Evolutionary conservation across 1,140 invertebrate species (phyloP), one percentile per base, ranked within the genome.

Genomic region (Whitmania pigra): DNA sequence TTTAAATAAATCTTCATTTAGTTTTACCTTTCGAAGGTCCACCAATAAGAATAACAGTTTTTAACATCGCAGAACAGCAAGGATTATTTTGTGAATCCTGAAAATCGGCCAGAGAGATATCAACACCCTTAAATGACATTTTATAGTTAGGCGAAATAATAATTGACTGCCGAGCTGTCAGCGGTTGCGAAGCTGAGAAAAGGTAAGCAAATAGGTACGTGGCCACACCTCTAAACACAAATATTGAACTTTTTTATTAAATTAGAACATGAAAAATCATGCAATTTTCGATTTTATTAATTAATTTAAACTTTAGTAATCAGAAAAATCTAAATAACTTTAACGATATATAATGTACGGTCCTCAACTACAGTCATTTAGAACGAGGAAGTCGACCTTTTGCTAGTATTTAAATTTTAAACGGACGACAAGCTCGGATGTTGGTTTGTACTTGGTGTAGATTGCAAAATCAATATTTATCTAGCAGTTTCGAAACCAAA

Each of bases 41-140:
- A 67, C 87, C 87, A 71, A 88, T 85, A 60, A 88, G 78, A 73
- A 88, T 86, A 2, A 88, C 85, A 54, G 87, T 86, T 78, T 88
- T 88, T 13, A 81, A 71, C 78, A 80, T 79, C 22, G 15, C 43
- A 69, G 22, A 31, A 66, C 60, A 36, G 27, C 17, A 7, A 29
- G 15, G 6, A 22, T 27, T 66, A 29, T 66, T 36, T 66, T 36
- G 27, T 36, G 27, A 29, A 29, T 36, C 11, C 60, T 66, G 27
- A 29, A 29, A 29, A 29, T 66, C 60, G 27, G 27, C 11, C 60
- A 13, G 27, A 2, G 27, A 29, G 2, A 15, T 36, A 13, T 36
- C 31, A 29, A 29, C 60, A 29, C 31, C 60, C 15, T 36, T 18
- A 29, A 29, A 29, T 18, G 27, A 29, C 60, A 29, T 36, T 66